These are phyloP conservation scores for Pachyramphus minor DNA, from an alignment of 2,113 vertebrate species.

Conservation along the genomic window DNA sequence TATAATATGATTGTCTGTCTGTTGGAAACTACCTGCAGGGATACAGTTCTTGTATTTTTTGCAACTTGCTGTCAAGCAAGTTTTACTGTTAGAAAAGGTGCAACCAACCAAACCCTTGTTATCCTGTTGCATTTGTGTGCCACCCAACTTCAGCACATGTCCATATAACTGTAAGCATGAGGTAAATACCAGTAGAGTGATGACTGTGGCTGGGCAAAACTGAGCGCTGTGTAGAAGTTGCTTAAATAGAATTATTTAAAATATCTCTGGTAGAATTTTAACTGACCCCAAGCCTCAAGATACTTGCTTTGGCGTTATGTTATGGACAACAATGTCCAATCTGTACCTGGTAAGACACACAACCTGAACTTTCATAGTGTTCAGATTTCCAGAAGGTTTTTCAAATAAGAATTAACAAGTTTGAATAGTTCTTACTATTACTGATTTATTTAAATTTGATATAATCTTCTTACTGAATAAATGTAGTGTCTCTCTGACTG, in stretches of 20 bases:
- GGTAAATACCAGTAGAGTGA: not conserved
- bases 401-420: not conserved
- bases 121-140: not conserved
- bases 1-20: not conserved
- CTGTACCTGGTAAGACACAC: not conserved
- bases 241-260: not conserved
- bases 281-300: not conserved
- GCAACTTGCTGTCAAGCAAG: not conserved
- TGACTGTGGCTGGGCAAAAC: not conserved
- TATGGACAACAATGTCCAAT: accelerated
- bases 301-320: not conserved
- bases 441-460: not conserved
- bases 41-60: not conserved
- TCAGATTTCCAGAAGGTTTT: not conserved
- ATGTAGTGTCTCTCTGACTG: not conserved
- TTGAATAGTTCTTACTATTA: not conserved
- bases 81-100: not conserved
- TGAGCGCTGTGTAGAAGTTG: not conserved
- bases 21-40: not conserved
- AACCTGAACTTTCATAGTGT: not conserved
- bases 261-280: not conserved
- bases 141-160: accelerated
- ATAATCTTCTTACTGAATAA: not conserved
- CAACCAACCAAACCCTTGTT: not conserved
- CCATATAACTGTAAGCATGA: not conserved